Conservation (phyloP, 2,113 vertebrate genomes). For the Stegastes partitus region DNA sequence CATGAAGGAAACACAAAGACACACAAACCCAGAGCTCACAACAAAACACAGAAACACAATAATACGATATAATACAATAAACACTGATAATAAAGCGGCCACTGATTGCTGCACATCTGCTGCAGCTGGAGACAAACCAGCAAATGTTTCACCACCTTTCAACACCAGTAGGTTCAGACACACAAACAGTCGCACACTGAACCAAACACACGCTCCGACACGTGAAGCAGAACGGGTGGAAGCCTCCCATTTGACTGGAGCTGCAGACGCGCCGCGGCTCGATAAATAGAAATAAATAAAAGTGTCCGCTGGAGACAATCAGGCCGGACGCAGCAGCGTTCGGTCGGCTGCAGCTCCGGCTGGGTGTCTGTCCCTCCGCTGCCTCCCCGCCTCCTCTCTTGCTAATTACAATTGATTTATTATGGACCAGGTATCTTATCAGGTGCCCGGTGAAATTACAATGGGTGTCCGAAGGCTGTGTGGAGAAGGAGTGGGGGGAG, state of each 20-base stretch:
- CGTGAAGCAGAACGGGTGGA: constrained; percentile 39
- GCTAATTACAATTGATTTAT: constrained; percentile 99
- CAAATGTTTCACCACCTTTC: no score
- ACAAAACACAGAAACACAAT: no score
- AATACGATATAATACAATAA: no score
- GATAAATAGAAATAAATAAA: constrained; percentile 70
- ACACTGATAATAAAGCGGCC: no score
- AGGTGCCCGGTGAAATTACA: constrained; percentile 96
- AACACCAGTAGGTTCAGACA: no score
- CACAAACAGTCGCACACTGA: not conserved
- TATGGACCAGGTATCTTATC: constrained; percentile 99
- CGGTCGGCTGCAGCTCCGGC: constrained; percentile 42
- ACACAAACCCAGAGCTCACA: no score
- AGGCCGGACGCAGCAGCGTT: constrained; percentile 31
- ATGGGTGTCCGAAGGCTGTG: constrained; percentile 91
- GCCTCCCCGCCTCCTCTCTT: constrained; percentile 76
- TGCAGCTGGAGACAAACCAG: no score
- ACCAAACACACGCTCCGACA: not conserved
- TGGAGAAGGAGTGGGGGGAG: constrained; percentile 31
- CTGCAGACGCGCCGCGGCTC: constrained; percentile 5
- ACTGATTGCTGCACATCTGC: no score
- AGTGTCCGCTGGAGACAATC: constrained; percentile 34
- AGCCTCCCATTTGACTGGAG: constrained; percentile 32
- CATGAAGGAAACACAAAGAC: not conserved
- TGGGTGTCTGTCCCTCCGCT: constrained; percentile 78